phyloP scores from a whole-genome alignment of 2,888 invertebrate species.

The Drosophila kanekoi region DNA sequence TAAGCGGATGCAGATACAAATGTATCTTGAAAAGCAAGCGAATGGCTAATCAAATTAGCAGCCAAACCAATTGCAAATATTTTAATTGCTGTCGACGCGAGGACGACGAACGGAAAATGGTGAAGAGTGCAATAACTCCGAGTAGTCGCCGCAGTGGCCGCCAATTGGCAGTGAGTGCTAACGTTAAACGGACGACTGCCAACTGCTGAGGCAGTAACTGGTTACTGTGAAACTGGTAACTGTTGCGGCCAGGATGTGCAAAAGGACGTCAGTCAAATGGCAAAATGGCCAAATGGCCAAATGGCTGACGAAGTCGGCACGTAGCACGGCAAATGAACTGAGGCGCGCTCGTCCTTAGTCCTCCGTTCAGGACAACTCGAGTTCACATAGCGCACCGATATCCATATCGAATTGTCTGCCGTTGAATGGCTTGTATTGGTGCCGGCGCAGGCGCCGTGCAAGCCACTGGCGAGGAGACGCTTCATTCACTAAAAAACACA shows the following conservation, averaged over 20 bases:
- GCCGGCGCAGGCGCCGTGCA: conserved; percentile 58
- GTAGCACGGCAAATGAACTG: conserved; percentile 58
- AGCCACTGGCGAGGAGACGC: conserved; percentile 11
- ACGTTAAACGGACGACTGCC: conserved; percentile 5
- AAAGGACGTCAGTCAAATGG: conserved; percentile 26
- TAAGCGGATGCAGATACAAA: conserved; percentile 14
- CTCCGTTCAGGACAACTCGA: conserved; percentile 1
- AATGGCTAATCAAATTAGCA: conserved; percentile 47
- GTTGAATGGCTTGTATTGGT: conserved; percentile 25
- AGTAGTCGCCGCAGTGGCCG: conserved; percentile 3
- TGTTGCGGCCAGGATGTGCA: conserved; percentile 25
- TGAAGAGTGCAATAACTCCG: not conserved
- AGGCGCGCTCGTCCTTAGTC: not conserved
- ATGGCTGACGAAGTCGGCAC: conserved; percentile 23
- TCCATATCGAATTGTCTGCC: conserved; percentile 29
- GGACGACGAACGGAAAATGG: conserved; percentile 1
- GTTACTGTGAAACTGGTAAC: conserved; percentile 14
- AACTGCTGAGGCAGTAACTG: conserved; percentile 2
- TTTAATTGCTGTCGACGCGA: conserved; percentile 39
- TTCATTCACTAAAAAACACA: conserved; percentile 61
- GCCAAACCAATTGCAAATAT: conserved; percentile 48
- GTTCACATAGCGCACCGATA: conserved; percentile 19
- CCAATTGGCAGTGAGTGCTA: conserved; percentile 1
- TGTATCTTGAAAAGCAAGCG: conserved; percentile 18
- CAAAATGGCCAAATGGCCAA: conserved; percentile 26